Conservation (phyloP, 2,888 invertebrate species). For the Metellina segmentata region DNA sequence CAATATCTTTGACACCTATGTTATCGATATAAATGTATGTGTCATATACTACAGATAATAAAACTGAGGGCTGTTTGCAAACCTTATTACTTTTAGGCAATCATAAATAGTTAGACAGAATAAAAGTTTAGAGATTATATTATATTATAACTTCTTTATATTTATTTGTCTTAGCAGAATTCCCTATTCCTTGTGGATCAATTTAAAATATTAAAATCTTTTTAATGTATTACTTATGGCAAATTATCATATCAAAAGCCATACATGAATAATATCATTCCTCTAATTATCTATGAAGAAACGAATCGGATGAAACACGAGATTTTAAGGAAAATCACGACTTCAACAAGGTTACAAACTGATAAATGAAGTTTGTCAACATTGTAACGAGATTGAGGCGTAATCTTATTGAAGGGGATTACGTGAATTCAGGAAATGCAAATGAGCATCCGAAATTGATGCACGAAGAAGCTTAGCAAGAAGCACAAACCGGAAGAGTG, state of each 20-base stretch:
- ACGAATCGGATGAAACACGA: not conserved
- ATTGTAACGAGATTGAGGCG: slow-evolving; percentile 5
- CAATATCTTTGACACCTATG: too few species aligned
- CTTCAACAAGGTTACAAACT: slow-evolving; percentile 2
- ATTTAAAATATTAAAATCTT: not conserved
- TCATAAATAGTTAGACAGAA: too few species aligned
- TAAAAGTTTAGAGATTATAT: too few species aligned
- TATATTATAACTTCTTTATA: too few species aligned
- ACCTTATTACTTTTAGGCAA: too few species aligned
- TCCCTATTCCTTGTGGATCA: not conserved
- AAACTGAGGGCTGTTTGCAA: too few species aligned
- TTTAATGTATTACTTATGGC: not conserved
- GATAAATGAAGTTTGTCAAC: not conserved
- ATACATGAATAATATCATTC: not conserved
- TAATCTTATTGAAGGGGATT: slow-evolving; percentile 3
- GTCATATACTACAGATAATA: too few species aligned
- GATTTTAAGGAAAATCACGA: not conserved
- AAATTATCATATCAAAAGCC: not conserved
- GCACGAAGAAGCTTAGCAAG: slow-evolving; percentile 18
- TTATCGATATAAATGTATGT: too few species aligned
- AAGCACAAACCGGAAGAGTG: slow-evolving; percentile 41
- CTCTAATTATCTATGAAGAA: too few species aligned
- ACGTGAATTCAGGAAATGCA: slow-evolving; percentile 36
- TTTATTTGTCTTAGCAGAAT: too few species aligned
- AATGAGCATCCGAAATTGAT: slow-evolving; percentile 25